Percentiles rank a stretch among this genome's conserved stretches.
Conservation (phyloP, 2,797 vertebrate species). For the Acrossocheilus fasciatus region DNA sequence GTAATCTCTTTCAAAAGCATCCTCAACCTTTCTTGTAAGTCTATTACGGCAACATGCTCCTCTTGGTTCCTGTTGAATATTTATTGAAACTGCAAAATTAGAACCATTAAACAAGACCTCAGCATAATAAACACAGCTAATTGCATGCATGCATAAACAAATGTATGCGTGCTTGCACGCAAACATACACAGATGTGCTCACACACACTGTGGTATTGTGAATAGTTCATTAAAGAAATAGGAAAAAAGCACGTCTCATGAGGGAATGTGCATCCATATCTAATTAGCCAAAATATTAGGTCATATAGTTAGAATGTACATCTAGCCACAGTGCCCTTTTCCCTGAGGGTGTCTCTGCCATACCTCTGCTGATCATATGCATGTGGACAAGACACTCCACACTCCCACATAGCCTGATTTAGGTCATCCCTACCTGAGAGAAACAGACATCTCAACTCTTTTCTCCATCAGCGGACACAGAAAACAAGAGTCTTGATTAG, state of each 20-base stretch:
- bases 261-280: conserved; percentile 8
- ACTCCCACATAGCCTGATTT: conserved; percentile 25
- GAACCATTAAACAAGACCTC: conserved; percentile 41
- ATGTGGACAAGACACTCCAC: conserved; percentile 22
- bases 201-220: conserved; percentile 58
- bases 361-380: conserved; percentile 34
- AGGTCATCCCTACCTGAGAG: conserved; percentile 55
- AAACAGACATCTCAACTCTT: conserved; percentile 45
- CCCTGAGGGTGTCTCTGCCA: conserved; percentile 10
- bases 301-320: conserved; percentile 1
- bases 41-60: conserved; percentile 18
- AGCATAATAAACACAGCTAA: conserved; percentile 31
- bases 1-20: conserved; percentile 25
- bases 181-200: conserved; percentile 61
- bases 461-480: background rate
- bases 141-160: conserved; percentile 35
- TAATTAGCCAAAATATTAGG: conserved; percentile 28
- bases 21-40: conserved; percentile 29
- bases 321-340: background rate
- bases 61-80: conserved; percentile 26
- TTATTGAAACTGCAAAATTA: conserved; percentile 32
- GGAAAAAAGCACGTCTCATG: background rate
- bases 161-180: conserved; percentile 36
- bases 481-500: conserved; percentile 81
- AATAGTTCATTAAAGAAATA: conserved; percentile 60